Base-by-base conservation (phyloP, 2,888 invertebrate species). In the Hirtodrosophila confusa region DNA sequence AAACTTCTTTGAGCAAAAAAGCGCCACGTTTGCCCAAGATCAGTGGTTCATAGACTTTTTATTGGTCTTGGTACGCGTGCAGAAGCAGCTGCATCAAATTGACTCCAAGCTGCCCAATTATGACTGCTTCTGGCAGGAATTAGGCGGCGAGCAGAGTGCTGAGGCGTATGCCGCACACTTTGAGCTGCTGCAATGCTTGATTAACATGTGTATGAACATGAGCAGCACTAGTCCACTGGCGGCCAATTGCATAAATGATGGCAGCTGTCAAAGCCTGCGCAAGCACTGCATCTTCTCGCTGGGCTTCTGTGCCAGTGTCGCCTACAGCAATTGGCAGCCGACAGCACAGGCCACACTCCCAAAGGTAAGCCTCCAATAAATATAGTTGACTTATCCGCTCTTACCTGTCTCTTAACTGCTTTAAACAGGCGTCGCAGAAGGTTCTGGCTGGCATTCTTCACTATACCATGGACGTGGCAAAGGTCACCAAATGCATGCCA, bases 11-110 rank as follows among this genome's bases (percentile, higher is more conserved):
- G 80, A 88, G 9, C 63, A 60, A 3, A 69, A 77, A 8, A n/a
- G 45, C 5, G n/a, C 37, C 0, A 10, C 55, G 0, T 24, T 58
- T 12, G 47, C 17, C 2, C 57, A 71, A 44, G 80, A 89, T 7
- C 45, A 70, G 4, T 91, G 91, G 91, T 84, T 87, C 31, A 74
- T 77, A 8, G 89, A 90, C 33, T 62, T 79, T 8, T 31, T 90
- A 12, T 48, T 86, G 8, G 27, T 70, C 1, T 7, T 90, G 8
- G 69, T 76, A 39, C 67, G 77, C 0, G 6, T 90, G 10, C 76
- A 83, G 35, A 64, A 63, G 1, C 67, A 84, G 9, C 4, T 89
- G 24, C 88, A 86, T 49, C 75, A 57, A 7, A 10, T 58, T 6
- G 49, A 60, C 36, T 31, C 35, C 11, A 74, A 72, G 29, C 5